phyloP scores from a whole-genome alignment of 2,797 vertebrate genomes.

The Gallinago solitaria region DNA sequence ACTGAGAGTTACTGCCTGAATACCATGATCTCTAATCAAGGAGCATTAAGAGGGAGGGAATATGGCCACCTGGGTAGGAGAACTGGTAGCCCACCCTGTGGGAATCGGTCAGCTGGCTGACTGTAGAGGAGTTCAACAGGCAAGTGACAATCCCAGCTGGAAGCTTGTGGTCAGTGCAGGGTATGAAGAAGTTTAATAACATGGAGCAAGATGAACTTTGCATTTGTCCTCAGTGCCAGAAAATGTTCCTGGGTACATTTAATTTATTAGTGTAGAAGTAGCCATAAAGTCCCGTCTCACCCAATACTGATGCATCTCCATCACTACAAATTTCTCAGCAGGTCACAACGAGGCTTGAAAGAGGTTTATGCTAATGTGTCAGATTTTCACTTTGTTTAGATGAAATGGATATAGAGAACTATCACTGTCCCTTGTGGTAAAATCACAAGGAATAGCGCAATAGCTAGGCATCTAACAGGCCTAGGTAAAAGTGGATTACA shows the following conservation, averaged over 20 bases:
- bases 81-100: background rate
- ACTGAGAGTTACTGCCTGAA: background rate
- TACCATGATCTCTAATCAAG: rapidly evolving
- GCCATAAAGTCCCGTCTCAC: background rate
- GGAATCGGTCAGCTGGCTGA: background rate
- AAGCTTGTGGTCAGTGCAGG: background rate
- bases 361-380: background rate
- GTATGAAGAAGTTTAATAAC: background rate
- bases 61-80: background rate
- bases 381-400: slow-evolving; percentile 33
- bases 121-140: background rate
- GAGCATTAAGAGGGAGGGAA: rapidly evolving
- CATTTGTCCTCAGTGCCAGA: background rate
- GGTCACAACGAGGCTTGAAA: background rate
- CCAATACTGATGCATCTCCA: background rate
- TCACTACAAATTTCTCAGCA: background rate
- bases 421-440: background rate
- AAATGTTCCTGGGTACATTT: slow-evolving; percentile 1
- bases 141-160: background rate
- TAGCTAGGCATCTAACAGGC: background rate
- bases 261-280: background rate
- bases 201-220: background rate
- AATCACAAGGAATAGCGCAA: background rate
- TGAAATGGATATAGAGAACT: background rate
- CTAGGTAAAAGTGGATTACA: background rate